A percentile compares a stretch with the other conserved stretches of the same genome.
phyloP scores from a whole-genome alignment of 1,140 invertebrate genomes.

The Drosophila teissieri region DNA sequence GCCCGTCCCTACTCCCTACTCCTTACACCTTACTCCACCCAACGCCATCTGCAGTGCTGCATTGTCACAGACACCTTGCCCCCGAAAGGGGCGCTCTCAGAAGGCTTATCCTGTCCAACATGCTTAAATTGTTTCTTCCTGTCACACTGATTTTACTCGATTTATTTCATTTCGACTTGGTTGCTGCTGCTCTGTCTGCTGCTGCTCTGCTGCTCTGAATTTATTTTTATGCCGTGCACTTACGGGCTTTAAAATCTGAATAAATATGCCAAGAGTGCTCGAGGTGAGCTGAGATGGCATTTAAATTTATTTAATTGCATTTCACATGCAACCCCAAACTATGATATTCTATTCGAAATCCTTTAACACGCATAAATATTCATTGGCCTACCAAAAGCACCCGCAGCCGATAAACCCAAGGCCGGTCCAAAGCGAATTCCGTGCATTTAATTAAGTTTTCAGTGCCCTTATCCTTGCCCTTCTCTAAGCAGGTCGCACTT shows the following conservation, averaged over 20 bases:
- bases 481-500: constrained; percentile 31
- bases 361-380: constrained; percentile 46
- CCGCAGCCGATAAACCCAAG: not conserved
- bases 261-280: constrained; percentile 59
- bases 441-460: constrained; percentile 45
- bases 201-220: constrained; percentile 36
- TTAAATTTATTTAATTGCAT: constrained; percentile 68
- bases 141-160: constrained; percentile 80
- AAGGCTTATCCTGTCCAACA: constrained; percentile 79
- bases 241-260: constrained; percentile 61
- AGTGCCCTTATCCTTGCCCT: constrained; percentile 6
- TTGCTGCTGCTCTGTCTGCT: constrained; percentile 27
- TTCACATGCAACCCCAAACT: constrained; percentile 38
- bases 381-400: constrained; percentile 16
- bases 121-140: constrained; percentile 82
- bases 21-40: not conserved
- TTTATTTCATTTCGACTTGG: constrained; percentile 72
- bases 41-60: constrained; percentile 58
- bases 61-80: constrained; percentile 76
- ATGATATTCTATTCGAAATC: constrained; percentile 17
- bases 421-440: constrained; percentile 14
- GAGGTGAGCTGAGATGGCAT: constrained; percentile 28
- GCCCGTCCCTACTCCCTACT: constrained; percentile 10
- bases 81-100: constrained; percentile 27
- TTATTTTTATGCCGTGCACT: constrained; percentile 63